Base-by-base conservation (phyloP, 2,113 vertebrate species). In the Pica pica region DNA sequence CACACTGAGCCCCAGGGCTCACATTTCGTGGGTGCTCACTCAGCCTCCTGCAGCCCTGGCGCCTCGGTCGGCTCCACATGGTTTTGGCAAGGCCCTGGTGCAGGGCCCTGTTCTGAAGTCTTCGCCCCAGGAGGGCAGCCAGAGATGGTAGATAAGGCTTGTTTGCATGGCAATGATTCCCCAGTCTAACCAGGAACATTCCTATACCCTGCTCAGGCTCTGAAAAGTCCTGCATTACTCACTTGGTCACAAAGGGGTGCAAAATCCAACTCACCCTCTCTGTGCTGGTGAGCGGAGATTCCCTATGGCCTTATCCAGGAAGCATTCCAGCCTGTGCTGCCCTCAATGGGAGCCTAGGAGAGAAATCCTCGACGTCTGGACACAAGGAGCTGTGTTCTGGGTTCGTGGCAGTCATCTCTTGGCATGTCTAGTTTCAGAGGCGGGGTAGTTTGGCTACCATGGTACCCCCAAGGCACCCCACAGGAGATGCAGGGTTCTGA, bases 41-140 rank as follows among this genome's bases (percentile, higher is more conserved):
- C n/a, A 50, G 33, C 68, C 68, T n/a, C 47, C 53, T 35, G 15
- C 21, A 2, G 3, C 47, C 63, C 37, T 6, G 0, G 28, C 2
- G 6, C 75, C 64, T 26, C 0, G 0, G 17, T 4, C 60, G 81
- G 87, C 73, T 59, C 68, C 3, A 0, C 6, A 0, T 1, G 0
- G 52, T 42, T 64, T 61, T 75, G 83, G 74, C 46, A 42, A 26
- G 53, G 19, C 22, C 52, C 37, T 1, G 0, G 52, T 68, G 74
- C 76, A 67, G 73, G 76, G 79, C 37, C 44, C 44, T 71, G 69
- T 31, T 83, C 37, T 30, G 63, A 76, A 77, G 65, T 8, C 41
- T 27, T 63, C 1, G 0, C 68, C 73, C 68, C 64, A 33, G 86
- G 73, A 94, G 78, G 47, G 77, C 17, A 4, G 70, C 49, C 83